Evolutionary conservation across 2,797 vertebrate species (phyloP), one percentile per base, ranked within the genome.

Genomic region (Carduelis carduelis): DNA sequence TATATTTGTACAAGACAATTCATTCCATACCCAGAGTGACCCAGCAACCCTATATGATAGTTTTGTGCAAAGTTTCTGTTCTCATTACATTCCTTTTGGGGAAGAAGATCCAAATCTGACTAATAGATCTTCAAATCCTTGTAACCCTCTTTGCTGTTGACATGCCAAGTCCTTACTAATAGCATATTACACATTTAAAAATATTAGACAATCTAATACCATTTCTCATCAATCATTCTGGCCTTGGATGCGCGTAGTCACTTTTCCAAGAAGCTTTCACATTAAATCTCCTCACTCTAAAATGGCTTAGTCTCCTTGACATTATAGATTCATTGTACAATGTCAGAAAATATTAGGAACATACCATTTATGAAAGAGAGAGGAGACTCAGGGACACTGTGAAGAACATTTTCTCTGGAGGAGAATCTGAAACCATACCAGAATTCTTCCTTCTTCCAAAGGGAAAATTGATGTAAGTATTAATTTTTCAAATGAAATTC

Each of bases 231-330:
- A 68, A 74, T 83, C 90, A 87, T 80, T 94, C 68, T 85, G 39
- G 27, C 53, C 41, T 85, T 87, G 63, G 34, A 91, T 86, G 43
- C 9, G 37, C 35, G 46, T 83, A 91, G 80, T 71, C 61, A 86
- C 65, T 76, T 81, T 93, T 96, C 65, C 72, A 94, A 90, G 83
- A 90, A 86, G 37, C 80, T 88, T 93, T 96, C 84, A 89, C 49
- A 68, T 95, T 96, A 83, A 94, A 96, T 95, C 76, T 90, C 52
- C 41, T 93, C 72, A 47, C 39, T 94, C 21, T 27, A 75, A 95
- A 91, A 86, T 91, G 90, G 56, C 69, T 91, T 80, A 41, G 28
- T 86, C 76, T 95, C 74, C 83, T 94, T 94, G 92, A 93, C 49
- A 70, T 66, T 78, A 46, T n/a, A 71, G 72, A 88, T 88, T 90